These are phyloP conservation scores for Pangasius larnaudii DNA, from an alignment of 2,797 vertebrate genomes.

Conservation along the genomic window DNA sequence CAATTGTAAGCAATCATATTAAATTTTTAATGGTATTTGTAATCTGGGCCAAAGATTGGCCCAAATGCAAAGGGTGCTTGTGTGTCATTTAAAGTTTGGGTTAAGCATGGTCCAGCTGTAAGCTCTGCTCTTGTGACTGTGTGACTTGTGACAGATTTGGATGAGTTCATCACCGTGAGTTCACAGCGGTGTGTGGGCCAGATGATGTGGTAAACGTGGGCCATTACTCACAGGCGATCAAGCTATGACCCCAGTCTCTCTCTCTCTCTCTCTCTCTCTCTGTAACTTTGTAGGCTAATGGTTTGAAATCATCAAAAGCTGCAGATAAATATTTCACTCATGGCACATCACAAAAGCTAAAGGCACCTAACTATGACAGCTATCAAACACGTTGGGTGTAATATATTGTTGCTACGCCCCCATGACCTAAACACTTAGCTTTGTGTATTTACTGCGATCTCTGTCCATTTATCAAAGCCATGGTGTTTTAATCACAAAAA, in stretches of 20 bases:
- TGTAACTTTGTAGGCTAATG: neutral
- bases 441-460: slow-evolving; percentile 49
- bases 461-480: slow-evolving; percentile 57
- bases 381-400: slow-evolving; percentile 34
- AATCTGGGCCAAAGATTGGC: neutral
- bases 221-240: neutral
- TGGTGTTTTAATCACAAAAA: slow-evolving; percentile 56
- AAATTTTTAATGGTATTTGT: neutral
- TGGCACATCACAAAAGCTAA: slow-evolving; percentile 11
- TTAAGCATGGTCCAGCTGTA: neutral
- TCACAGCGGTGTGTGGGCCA: slow-evolving; percentile 1
- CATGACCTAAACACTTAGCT: slow-evolving; percentile 50
- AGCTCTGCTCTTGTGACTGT: neutral
- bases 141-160: neutral
- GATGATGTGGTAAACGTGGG: slow-evolving; percentile 11
- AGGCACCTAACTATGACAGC: slow-evolving; percentile 2
- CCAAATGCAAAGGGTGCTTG: neutral
- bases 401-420: slow-evolving; percentile 18
- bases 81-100: neutral
- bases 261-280: neutral
- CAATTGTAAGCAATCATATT: neutral
- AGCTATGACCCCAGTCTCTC: neutral
- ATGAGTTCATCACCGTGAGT: neutral
- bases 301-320: neutral
- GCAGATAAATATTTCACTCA: slow-evolving; percentile 12